Percentiles rank a stretch among this genome's conserved stretches.
Conservation (phyloP, 2,113 vertebrate genomes). For the Synchiropus splendidus region DNA sequence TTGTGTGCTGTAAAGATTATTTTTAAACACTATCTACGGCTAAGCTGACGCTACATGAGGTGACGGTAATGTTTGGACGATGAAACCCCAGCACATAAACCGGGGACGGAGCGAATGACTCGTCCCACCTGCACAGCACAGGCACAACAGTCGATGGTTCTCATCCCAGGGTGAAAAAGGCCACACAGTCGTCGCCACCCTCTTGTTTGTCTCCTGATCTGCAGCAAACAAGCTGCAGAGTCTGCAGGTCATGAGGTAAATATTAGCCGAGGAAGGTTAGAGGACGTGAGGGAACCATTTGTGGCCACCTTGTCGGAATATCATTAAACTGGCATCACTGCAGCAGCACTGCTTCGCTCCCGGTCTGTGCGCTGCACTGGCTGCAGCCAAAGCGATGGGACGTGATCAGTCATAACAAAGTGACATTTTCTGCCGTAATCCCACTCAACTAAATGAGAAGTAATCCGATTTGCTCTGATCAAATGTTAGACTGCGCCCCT, state of each 20-base stretch:
- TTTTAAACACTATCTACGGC: too few relatives aligned
- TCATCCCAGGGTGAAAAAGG: too few relatives aligned
- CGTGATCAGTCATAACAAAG: constrained; percentile 65
- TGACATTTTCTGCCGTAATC: constrained; percentile 60
- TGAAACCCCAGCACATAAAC: too few relatives aligned
- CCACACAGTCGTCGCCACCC: constrained; percentile 10
- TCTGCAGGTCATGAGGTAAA: constrained; percentile 55
- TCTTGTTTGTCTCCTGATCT: constrained; percentile 44
- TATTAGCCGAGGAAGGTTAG: constrained; percentile 51
- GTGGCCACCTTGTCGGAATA: constrained; percentile 50
- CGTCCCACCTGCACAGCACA: too few relatives aligned
- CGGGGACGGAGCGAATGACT: too few relatives aligned
- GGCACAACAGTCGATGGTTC: too few relatives aligned
- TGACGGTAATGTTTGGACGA: too few relatives aligned
- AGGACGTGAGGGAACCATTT: constrained; percentile 37
- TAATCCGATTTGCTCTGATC: constrained; percentile 64
- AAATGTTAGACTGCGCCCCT: constrained; percentile 46
- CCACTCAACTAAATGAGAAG: constrained; percentile 63
- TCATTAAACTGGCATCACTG: constrained; percentile 49
- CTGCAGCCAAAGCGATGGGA: constrained; percentile 32
- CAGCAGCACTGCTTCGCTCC: constrained; percentile 34
- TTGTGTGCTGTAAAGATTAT: too few relatives aligned
- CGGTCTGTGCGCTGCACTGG: constrained; percentile 1
- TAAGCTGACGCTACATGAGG: too few relatives aligned
- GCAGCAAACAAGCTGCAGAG: constrained; percentile 35